Evolutionary conservation across 2,113 vertebrate genomes (phyloP).

Genomic region (Coptodon bakossiorum): DNA sequence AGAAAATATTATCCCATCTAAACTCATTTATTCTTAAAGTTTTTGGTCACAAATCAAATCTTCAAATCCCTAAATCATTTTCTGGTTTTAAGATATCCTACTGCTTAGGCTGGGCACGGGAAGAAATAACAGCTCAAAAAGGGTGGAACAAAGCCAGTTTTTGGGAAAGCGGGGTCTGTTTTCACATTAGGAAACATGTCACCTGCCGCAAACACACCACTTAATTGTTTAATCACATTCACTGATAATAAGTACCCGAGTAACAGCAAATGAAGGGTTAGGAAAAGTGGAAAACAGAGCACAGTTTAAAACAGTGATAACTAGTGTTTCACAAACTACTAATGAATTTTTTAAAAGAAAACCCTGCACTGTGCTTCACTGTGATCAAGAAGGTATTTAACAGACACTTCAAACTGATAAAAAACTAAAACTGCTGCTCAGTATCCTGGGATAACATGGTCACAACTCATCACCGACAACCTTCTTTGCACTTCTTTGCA

Average conservation of each 20-base stretch:
- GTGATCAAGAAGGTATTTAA: neutral
- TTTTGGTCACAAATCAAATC: neutral
- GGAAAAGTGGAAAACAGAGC: neutral
- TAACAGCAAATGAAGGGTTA: neutral
- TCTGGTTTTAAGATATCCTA: neutral
- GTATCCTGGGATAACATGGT: neutral
- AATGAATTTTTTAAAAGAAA: rapidly evolving
- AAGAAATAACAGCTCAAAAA: neutral
- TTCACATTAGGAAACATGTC: neutral
- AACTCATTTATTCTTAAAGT: neutral
- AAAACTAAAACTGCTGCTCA: neutral
- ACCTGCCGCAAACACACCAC: neutral
- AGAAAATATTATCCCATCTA: neutral
- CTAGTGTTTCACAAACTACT: neutral
- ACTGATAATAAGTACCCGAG: neutral
- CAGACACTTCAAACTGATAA: neutral
- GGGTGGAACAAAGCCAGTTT: neutral
- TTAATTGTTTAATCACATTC: neutral
- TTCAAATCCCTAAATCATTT: neutral
- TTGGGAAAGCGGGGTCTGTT: neutral
- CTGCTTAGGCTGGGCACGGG: neutral
- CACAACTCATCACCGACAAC: neutral
- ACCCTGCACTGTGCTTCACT: neutral
- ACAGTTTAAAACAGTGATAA: neutral
- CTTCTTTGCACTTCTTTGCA: neutral